These are phyloP conservation scores for Hucho hucho DNA, from an alignment of 2,113 vertebrate genomes.

Conservation along the genomic window DNA sequence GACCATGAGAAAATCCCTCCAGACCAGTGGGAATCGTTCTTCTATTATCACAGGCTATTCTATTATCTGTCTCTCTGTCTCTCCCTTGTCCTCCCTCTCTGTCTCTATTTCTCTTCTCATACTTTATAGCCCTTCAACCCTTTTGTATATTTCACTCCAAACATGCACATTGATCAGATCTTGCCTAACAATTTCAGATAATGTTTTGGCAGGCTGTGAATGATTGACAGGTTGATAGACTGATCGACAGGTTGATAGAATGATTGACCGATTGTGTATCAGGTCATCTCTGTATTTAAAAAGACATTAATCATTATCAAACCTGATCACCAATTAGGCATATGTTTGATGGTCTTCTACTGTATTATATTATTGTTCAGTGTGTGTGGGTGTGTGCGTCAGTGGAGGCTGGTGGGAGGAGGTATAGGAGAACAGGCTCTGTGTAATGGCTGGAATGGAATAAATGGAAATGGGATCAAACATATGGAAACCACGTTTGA, in stretches of 20 bases:
- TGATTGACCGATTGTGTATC: slow-evolving; percentile 49
- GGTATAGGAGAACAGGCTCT: no score
- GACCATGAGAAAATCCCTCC: slow-evolving; percentile 65
- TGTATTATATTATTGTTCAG: no score
- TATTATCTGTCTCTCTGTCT: slow-evolving; percentile 30
- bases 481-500: no score
- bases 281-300: slow-evolving; percentile 34
- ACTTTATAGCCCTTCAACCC: not conserved
- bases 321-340: not conserved
- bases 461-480: no score
- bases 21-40: slow-evolving; percentile 59
- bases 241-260: slow-evolving; percentile 53
- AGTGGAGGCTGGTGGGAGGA: no score
- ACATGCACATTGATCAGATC: no score
- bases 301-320: slow-evolving; percentile 53
- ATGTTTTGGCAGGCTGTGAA: no score
- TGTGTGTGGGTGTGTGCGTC: no score
- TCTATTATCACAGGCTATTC: slow-evolving; percentile 54
- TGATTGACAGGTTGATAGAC: slow-evolving; percentile 26
- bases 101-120: not conserved
- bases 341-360: not conserved
- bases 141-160: no score
- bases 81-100: slow-evolving; percentile 10
- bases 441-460: no score
- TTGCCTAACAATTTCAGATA: no score